These are phyloP conservation scores for Emydoidea blandingii DNA, from an alignment of 2,797 vertebrate genomes.

Conservation along the genomic window DNA sequence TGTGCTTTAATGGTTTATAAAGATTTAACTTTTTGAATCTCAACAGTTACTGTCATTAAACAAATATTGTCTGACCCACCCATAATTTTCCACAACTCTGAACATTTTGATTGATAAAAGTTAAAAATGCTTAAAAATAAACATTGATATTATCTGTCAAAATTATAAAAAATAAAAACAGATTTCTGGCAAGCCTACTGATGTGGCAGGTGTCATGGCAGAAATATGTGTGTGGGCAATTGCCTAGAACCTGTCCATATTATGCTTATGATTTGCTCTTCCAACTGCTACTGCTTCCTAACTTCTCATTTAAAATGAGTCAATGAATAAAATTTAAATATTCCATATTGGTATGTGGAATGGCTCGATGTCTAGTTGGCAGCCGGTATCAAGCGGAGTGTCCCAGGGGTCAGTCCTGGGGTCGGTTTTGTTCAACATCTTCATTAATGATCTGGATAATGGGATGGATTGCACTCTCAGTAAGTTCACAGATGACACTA, in stretches of 20 bases:
- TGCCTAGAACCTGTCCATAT: slow-evolving; percentile 47
- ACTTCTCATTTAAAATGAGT: background rate
- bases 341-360: background rate
- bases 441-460: too few relatives aligned
- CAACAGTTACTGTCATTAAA: background rate
- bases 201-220: slow-evolving; percentile 34
- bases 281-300: background rate
- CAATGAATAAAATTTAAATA: background rate
- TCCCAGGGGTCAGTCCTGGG: too few relatives aligned
- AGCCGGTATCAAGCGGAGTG: too few relatives aligned
- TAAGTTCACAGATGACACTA: too few relatives aligned
- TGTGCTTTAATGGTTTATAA: background rate
- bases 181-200: background rate
- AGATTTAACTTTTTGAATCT: background rate
- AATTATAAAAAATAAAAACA: background rate
- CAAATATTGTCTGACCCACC: background rate
- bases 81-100: background rate
- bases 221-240: slow-evolving; percentile 55
- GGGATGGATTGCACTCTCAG: too few relatives aligned
- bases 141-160: background rate
- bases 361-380: too few relatives aligned
- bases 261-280: slow-evolving; percentile 27
- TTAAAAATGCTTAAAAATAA: background rate
- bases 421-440: too few relatives aligned
- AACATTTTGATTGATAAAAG: background rate